Base-by-base conservation (phyloP, 2,113 vertebrate species). In the Amphiprion ocellaris region DNA sequence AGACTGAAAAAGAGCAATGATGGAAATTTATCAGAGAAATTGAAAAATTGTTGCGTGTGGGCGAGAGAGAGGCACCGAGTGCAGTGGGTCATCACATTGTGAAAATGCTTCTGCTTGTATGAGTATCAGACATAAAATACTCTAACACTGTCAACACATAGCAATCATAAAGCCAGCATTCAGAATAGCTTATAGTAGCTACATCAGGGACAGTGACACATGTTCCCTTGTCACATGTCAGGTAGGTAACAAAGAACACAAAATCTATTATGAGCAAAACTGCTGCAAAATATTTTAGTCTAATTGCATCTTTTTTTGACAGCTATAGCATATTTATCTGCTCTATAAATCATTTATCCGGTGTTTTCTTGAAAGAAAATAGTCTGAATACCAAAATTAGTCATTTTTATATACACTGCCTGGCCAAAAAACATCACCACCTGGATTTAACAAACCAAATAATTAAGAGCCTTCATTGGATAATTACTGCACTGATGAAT, bases 21-120 rank as follows among this genome's bases (percentile, higher is more conserved):
- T 85, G 77, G 46, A 78, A 86, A 90, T 87, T 72, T 87, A 81
- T 87, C 79, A 71, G 81, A 69, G 69, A 83, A 82, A 85, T 70
- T 74, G 78, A 82, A 88, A 84, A 79, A 67, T 23, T 67, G 58
- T 61, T 69, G 60, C 2, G 10, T 69, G 69, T 41, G 41, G 41
- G 59, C 8, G 61, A 64, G 62, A 41, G 52, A 66, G 71, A 50
- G 77, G 16, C 56, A 59, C 24, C 46, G 14, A 75, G 80, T 26
- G 4, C 68, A 77, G 58, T 44, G 64, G 88, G 76, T 83, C 79
- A 77, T 74, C 56, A 16, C 56, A 41, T 75, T 71, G 59, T 73
- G 67, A 75, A 77, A 76, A 62, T 70, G 49, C 6, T 26, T 74
- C 41, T 23, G 39, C 72, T 46, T 58, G 33, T 49, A 24, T 53